Evolutionary conservation across 2,888 invertebrate species (phyloP).

Genomic region (Agriopis marginaria): DNA sequence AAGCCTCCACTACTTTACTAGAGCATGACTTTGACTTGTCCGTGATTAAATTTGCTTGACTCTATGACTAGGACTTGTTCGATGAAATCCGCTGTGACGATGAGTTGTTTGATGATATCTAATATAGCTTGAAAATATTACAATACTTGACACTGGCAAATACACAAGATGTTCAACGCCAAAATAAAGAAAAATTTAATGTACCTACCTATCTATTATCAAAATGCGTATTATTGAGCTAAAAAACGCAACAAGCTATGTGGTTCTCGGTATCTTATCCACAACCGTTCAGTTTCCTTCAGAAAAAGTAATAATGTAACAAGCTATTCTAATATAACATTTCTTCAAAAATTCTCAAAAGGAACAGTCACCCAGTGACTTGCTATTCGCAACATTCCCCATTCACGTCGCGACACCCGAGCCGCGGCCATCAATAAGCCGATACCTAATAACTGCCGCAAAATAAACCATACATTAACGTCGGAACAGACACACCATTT

Average conservation of each 20-base stretch:
- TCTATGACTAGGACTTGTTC: too few relatives aligned
- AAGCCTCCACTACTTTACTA: too few relatives aligned
- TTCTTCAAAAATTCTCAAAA: neutral
- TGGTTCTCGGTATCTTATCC: neutral
- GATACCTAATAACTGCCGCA: conserved; percentile 54
- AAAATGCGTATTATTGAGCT: too few relatives aligned
- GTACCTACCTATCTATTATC: too few relatives aligned
- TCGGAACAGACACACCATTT: conserved; percentile 47
- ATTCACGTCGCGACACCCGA: conserved; percentile 26
- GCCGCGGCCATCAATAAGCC: conserved; percentile 42
- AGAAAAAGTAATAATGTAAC: neutral
- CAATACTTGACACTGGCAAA: too few relatives aligned
- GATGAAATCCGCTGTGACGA: too few relatives aligned
- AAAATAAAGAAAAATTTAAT: too few relatives aligned
- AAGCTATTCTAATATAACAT: conserved; percentile 1
- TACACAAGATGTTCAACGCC: too few relatives aligned
- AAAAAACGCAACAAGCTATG: neutral
- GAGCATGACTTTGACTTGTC: too few relatives aligned
- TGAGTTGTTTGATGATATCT: too few relatives aligned
- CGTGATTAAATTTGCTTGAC: too few relatives aligned
- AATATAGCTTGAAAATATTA: too few relatives aligned
- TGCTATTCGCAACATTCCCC: conserved; percentile 5
- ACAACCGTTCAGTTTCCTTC: neutral
- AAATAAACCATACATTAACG: conserved; percentile 61
- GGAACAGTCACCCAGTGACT: conserved; percentile 5